Base-by-base conservation (phyloP, 2,888 invertebrate genomes). In the Drosophila bunnanda region DNA sequence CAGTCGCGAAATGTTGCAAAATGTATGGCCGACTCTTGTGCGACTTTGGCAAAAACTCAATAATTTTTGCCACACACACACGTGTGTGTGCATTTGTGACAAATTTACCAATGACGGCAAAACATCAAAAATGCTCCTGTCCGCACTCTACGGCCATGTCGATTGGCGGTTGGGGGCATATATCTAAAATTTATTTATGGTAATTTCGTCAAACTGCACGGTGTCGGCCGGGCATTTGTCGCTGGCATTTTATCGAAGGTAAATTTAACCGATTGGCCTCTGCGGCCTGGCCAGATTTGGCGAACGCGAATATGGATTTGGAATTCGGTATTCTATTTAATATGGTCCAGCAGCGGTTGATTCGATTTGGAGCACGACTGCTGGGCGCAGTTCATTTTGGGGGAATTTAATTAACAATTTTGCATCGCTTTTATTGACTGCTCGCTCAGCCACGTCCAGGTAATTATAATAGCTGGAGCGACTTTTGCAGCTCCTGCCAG, bases 371-470 rank as follows among this genome's bases (percentile, higher is more conserved):
- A 44, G 9, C 32, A 32, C 32, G n/a, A 38, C 62, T 41, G 41
- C 10, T 8, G 46, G 39, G 22, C 43, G 61, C 41, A 61, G 70
- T 70, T 70, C 62, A 70, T 71, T 48, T 41, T 30, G 22, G 28
- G 22, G 44, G 72, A 83, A 82, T 79, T 75, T 82, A 79, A 83
- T 83, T 81, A 82, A 72, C 68, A 72, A 72, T 80, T 77, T 84
- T 59, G 67, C 57, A 58, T 59, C 38, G 65, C 20, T 68, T 75
- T 77, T 69, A 84, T 80, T 76, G 77, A 82, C 73, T 77, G 2
- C 32, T 5, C 32, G 32, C 32, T 28, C 52, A 39, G 38, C 43
- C 43, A 9, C 32, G 30, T 28, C 39, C 54, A 57, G 66, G 70
- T 73, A 77, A 84, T 82, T 79, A 79, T 69, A 52, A 77, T 66